These are phyloP conservation scores for Drosophila atripex DNA, from an alignment of 2,888 invertebrate species.

Conservation along the genomic window DNA sequence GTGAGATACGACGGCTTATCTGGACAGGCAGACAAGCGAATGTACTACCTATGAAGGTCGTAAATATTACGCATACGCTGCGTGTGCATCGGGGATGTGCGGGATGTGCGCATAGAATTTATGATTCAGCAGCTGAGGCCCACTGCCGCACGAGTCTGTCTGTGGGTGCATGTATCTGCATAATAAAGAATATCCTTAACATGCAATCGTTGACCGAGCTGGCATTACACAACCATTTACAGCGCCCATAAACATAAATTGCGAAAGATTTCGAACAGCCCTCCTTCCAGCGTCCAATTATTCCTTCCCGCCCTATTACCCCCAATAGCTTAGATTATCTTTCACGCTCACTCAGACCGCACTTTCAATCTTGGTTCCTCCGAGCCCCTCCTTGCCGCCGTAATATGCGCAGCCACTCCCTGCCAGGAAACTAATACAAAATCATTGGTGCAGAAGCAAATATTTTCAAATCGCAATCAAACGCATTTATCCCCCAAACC, in stretches of 20 bases:
- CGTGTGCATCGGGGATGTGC: conserved; percentile 3
- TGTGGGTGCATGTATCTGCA: conserved; percentile 19
- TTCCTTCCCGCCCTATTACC: conserved; percentile 9
- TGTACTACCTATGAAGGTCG: conserved; percentile 21
- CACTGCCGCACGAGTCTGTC: not conserved
- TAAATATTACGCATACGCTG: conserved; percentile 28
- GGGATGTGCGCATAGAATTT: conserved; percentile 16
- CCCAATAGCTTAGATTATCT: conserved; percentile 23
- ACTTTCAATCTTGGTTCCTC: conserved; percentile 4
- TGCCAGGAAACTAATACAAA: conserved; percentile 51
- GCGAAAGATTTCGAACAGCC: not conserved
- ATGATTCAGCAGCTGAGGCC: conserved; percentile 17
- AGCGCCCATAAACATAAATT: conserved; percentile 33
- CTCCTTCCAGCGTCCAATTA: conserved; percentile 26
- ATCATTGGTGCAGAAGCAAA: conserved; percentile 53
- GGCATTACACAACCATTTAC: conserved; percentile 21
- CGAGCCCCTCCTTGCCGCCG: too few species aligned
- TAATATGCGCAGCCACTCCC: not conserved
- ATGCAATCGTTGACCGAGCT: conserved; percentile 25
- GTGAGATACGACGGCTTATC: conserved; percentile 39
- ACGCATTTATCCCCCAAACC: conserved; percentile 40
- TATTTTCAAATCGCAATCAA: conserved; percentile 62
- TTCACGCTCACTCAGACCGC: conserved; percentile 10
- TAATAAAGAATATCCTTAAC: conserved; percentile 36
- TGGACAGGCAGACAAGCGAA: not conserved